phyloP scores from a whole-genome alignment of 2,888 invertebrate genomes.

The Drepana falcataria region DNA sequence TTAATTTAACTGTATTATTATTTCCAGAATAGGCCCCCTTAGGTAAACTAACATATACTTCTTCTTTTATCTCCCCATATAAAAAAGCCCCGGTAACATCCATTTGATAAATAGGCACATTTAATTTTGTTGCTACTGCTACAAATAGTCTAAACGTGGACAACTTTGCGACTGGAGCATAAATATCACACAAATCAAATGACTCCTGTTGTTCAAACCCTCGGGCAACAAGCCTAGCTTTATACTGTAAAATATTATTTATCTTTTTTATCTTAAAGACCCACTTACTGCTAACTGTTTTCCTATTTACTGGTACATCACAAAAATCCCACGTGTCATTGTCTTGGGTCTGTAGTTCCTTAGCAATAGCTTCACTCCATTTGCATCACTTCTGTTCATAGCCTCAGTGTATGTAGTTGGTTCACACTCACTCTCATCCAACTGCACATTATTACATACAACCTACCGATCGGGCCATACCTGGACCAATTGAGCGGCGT shows the following conservation, averaged over 20 bases:
- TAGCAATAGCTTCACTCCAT: conserved; percentile 17
- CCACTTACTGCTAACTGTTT: conserved; percentile 20
- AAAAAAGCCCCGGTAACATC: conserved; percentile 8
- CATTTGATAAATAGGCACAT: conserved; percentile 9
- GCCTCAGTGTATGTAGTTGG: conserved; percentile 14
- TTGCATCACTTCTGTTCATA: conserved; percentile 11
- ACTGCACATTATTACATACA: conserved; percentile 7
- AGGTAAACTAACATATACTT: conserved; percentile 13
- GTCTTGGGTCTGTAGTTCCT: conserved; percentile 11
- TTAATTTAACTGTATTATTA: conserved; percentile 8
- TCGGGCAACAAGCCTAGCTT: conserved; percentile 22
- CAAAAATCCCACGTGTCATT: conserved; percentile 16
- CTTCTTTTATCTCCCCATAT: conserved; percentile 12
- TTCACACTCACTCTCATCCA: conserved; percentile 5
- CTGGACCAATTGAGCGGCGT: too few species aligned
- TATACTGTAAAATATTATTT: conserved; percentile 10
- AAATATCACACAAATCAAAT: conserved; percentile 9
- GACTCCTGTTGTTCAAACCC: conserved; percentile 19
- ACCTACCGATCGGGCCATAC: too few species aligned
- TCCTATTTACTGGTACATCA: conserved; percentile 9
- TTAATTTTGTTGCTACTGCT: conserved; percentile 11
- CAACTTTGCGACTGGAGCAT: conserved; percentile 16
- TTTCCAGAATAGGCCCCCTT: conserved; percentile 9
- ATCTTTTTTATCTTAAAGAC: conserved; percentile 20
- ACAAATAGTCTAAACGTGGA: conserved; percentile 13